Base-by-base conservation (phyloP, 1,140 invertebrate genomes). In the Drosophila erecta region DNA sequence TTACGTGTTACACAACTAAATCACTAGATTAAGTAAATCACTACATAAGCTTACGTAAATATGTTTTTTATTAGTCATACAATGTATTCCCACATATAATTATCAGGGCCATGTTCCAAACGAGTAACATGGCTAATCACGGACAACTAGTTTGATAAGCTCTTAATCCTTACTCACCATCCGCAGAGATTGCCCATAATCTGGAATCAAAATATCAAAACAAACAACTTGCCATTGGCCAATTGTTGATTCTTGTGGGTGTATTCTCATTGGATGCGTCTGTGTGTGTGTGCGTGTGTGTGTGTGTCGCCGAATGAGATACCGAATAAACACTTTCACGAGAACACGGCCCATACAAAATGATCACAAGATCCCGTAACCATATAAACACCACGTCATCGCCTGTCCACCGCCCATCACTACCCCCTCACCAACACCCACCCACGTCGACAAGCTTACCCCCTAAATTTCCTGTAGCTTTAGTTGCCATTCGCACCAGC, bases 211-310 rank as follows among this genome's bases (percentile, higher is more conserved):
- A 69, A 65, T 40, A 69, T 44, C 30, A 65, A 53, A 66, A 66
- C 65, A 69, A 69, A 65, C 47, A 65, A 37, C 61, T 69, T 46
- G 60, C 65, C 65, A 66, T 66, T 69, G 65, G 61, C 61, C 61
- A 69, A 54, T 66, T 69, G 60, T 69, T 69, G 65, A 66, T 54
- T 69, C 65, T 46, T 67, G 27, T 67, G 20, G 46, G 38, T 38
- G 60, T 37, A 20, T 24, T 24, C 20, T 24, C 27, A 33, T 22
- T 17, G 12, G 6, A 22, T 10, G 6, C 27, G 58, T 33, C 33
- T 51, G 62, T 46, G 47, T 67, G 15, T 44, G 41, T 44, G 41
- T 20, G 6, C 27, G 58, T 33, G 22, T 51, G 62, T 46, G 47
- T 67, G 15, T 44, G 41, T 44, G 41, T 20, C 41, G 17, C 17